Conservation (phyloP, 2,797 vertebrate species). For the Sebastolobus altivelis region DNA sequence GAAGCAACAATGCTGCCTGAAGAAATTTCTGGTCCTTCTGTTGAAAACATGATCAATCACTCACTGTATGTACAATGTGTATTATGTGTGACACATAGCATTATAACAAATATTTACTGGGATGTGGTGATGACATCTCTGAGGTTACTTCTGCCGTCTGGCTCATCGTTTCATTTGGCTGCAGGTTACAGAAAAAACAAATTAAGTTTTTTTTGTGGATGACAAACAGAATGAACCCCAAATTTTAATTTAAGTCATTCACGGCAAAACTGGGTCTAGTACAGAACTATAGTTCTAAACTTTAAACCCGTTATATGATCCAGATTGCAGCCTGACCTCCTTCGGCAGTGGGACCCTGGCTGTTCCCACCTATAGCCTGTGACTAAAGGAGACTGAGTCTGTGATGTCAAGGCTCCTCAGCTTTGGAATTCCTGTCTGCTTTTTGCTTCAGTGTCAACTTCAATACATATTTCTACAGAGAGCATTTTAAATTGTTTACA, state of each 20-base stretch:
- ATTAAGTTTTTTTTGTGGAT: not conserved
- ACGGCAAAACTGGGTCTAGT: not conserved
- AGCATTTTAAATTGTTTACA: not conserved
- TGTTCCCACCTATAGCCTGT: no score
- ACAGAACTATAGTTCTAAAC: not conserved
- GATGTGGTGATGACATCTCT: conserved; percentile 42
- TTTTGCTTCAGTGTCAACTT: not conserved
- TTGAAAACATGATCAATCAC: conserved; percentile 4
- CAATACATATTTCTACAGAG: not conserved
- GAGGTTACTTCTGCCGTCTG: not conserved
- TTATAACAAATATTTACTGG: conserved; percentile 35
- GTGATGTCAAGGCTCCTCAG: not conserved
- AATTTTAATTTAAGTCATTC: not conserved
- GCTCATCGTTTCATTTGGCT: conserved; percentile 1
- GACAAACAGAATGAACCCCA: not conserved
- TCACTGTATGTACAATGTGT: not conserved
- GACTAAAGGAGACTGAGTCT: no score
- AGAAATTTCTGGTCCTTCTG: conserved; percentile 24
- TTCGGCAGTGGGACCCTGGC: no score
- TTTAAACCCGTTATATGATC: no score
- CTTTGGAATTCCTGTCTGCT: not conserved
- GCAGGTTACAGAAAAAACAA: conserved; percentile 4
- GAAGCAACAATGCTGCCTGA: conserved; percentile 1
- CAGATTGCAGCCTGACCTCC: no score
- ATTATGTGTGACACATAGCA: not conserved